Evolutionary conservation across 2,888 invertebrate species (phyloP), one percentile per base, ranked within the genome.

Genomic region (Limulus polyphemus): DNA sequence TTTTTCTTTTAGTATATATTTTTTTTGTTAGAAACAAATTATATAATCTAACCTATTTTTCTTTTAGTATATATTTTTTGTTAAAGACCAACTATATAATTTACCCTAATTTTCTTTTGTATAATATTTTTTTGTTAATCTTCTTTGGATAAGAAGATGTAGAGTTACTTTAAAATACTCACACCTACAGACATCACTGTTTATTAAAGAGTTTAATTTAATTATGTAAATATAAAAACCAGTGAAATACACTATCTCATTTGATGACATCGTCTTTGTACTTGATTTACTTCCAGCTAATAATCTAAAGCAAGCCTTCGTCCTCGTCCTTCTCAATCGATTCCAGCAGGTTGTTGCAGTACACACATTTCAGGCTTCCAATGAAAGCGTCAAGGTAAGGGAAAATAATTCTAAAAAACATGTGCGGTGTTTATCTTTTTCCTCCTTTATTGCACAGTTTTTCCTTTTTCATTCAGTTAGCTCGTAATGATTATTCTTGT

Each of bases 261-360:
- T 50, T 14, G 4, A 9, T 14, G 3, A 50, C 14, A n/a, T 50
- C 5, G 14, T n/a, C 51, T 50, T 10, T 13, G 5, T n/a, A 50
- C 14, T 50, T n/a, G 9, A n/a, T 9, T 51, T 14, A 17, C 17
- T 59, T 63, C 16, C 58, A 68, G 71, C 74, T 14, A 74, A 75
- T 65, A 76, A 75, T 62, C 70, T 78, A 62, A 77, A 77, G 60
- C 72, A 73, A 58, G 75, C 77, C 46, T 78, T 78, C 68, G 76
- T 78, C 12, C 69, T 78, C 59, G 77, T 78, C 64, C 74, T 74
- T 67, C 70, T 77, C 58, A 78, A 78, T 68, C 71, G 78, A 55
- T 78, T 78, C 69, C 78, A 78, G 68, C 78, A 78, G 70, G 77
- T 78, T 59, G 73, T 76, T n/a, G 74, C 75, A 50, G 76, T 78